Base-by-base conservation (phyloP, 2,888 invertebrate species). In the Tipula vernalis region DNA sequence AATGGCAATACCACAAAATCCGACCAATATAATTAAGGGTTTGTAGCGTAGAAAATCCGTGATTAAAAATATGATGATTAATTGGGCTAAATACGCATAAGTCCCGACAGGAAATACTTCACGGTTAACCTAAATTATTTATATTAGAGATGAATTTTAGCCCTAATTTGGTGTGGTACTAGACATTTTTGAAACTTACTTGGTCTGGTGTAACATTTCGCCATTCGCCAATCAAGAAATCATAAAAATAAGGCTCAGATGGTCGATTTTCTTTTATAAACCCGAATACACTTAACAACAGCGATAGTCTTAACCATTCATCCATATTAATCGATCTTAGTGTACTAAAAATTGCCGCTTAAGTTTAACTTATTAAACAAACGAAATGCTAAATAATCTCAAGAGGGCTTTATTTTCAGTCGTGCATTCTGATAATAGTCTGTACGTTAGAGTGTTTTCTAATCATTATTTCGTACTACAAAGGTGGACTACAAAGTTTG, bases 11-110 rank as follows among this genome's bases (percentile, higher is more conserved):
- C 97, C 97, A 36, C 94, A 93, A 2, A 94, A 87, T 0, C 95
- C 95, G 89, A 95, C 94, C 41, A 96, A 90, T 86, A 98, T 93
- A 86, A 98, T 97, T 5, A 98, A 93, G 5, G 97, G 96, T 90
- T 98, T 98, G 91, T 98, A 98, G 83, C 95, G 93, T 47, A 94
- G 90, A 88, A 96, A 94, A 91, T 97, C 98, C 0, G 98, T 98
- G 86, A 98, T 92, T 42, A 98, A 92, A 91, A 98, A 97, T 8
- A 97, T 94, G 5, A 97, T 89, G 83, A 97, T 92, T 51, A 96
- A 92, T 87, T 95, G 95, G 0, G 94, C 93, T 89, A 98, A 92
- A 91, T 97, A 96, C 0, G 96, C 95, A 91, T 98, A 98, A 0
- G 97, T 98, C 89, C 95, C 96, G 42, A 94, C 93, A 0, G 98